These are phyloP conservation scores for Terebella lapidaria DNA, from an alignment of 2,888 invertebrate species.

Conservation along the genomic window DNA sequence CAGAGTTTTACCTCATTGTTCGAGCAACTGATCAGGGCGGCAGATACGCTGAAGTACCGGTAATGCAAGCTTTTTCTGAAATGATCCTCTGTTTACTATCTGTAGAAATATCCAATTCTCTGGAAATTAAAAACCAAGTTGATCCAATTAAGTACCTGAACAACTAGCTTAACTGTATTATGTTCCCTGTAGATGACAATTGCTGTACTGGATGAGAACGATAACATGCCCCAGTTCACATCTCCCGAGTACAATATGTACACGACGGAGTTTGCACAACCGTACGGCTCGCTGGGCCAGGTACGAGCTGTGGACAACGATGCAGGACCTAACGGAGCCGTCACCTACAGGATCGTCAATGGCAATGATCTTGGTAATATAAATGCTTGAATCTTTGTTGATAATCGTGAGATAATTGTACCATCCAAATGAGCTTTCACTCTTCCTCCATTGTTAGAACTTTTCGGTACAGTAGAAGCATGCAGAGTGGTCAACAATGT, in stretches of 20 bases:
- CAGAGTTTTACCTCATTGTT: background rate
- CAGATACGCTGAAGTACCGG: background rate
- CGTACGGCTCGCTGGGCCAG: conserved; percentile 7
- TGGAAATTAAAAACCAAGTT: no score
- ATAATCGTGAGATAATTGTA: no score
- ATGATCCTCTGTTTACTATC: no score
- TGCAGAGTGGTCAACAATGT: no score
- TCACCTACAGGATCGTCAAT: conserved; percentile 9
- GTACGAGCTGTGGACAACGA: conserved; percentile 10
- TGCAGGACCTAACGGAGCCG: background rate
- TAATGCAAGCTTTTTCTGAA: no score
- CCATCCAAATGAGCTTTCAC: no score
- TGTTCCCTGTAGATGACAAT: conserved; percentile 12
- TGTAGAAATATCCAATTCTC: no score
- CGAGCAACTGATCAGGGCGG: background rate
- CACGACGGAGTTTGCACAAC: background rate
- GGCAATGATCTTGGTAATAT: conserved; percentile 5
- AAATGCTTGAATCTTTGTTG: no score
- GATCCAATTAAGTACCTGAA: no score
- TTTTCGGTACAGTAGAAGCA: no score
- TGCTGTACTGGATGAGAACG: conserved; percentile 9
- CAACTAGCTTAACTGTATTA: no score
- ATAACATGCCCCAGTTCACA: conserved; percentile 9
- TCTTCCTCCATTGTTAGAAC: no score
- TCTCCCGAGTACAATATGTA: conserved; percentile 3